Percentiles rank a stretch among this genome's conserved stretches.
Conservation (phyloP, 2,113 vertebrate genomes). For the Centropus unirufus region DNA sequence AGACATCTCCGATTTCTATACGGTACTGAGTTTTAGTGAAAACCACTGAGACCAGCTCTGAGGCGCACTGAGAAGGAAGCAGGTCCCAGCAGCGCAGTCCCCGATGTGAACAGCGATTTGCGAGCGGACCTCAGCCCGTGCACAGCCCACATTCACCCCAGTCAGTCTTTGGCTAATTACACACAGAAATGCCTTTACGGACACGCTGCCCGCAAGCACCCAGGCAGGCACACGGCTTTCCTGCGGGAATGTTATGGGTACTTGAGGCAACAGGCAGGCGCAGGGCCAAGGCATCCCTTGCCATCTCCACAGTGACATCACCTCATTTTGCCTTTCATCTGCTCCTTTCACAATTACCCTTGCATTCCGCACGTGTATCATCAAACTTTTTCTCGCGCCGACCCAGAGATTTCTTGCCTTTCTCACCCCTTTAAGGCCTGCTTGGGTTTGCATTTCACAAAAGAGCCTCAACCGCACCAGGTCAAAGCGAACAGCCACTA, state of each 20-base stretch:
- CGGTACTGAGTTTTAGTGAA: not conserved
- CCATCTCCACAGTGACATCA: not conserved
- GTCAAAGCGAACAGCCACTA: not conserved
- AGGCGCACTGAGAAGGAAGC: not conserved
- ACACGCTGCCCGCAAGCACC: not conserved
- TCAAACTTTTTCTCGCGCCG: not conserved
- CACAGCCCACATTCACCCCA: not conserved
- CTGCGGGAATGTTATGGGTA: rapidly evolving
- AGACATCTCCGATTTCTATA: too few relatives aligned
- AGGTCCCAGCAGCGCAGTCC: not conserved
- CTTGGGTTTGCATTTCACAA: not conserved
- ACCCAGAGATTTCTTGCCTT: not conserved
- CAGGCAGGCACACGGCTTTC: not conserved
- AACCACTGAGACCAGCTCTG: not conserved
- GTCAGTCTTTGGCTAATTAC: not conserved
- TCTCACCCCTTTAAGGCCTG: not conserved
- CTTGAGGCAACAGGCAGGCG: rapidly evolving
- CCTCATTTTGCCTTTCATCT: not conserved
- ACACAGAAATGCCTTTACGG: not conserved
- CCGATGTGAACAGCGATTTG: not conserved
- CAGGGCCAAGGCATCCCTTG: not conserved
- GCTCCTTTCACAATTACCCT: not conserved
- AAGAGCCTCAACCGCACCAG: not conserved
- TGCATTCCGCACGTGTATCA: rapidly evolving
- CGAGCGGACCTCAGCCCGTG: not conserved